Conservation (phyloP, 2,113 vertebrate species). For the Xenus cinereus region DNA sequence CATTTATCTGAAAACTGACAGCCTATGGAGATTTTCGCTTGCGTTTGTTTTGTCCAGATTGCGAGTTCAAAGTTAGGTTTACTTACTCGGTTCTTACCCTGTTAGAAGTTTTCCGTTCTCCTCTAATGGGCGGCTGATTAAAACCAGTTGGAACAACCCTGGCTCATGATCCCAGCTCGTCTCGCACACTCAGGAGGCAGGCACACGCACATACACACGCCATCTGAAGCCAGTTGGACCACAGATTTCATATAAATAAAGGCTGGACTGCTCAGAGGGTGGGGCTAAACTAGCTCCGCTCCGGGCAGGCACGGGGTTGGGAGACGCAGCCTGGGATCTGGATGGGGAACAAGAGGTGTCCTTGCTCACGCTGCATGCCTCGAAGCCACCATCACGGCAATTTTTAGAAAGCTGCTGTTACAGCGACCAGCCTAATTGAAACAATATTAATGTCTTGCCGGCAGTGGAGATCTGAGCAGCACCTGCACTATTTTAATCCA, state of each 20-base stretch:
- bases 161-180: constrained; percentile 66
- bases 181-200: constrained; percentile 57
- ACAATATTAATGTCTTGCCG: neutral
- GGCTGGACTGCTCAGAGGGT: constrained; percentile 70
- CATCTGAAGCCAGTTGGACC: constrained; percentile 69
- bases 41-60: constrained; percentile 37
- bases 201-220: constrained; percentile 60
- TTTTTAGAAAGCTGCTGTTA: constrained; percentile 52
- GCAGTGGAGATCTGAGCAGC: neutral
- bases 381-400: neutral
- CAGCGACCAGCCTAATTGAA: neutral
- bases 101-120: constrained; percentile 68
- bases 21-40: constrained; percentile 9
- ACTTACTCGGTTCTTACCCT: constrained; percentile 75
- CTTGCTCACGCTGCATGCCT: neutral
- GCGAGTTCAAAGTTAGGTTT: constrained; percentile 74
- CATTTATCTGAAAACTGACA: constrained; percentile 36
- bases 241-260: constrained; percentile 64
- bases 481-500: constrained; percentile 15
- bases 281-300: constrained; percentile 55
- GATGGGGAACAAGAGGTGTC: neutral
- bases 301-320: neutral
- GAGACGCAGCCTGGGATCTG: neutral
- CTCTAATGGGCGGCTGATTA: constrained; percentile 71
- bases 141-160: constrained; percentile 72